These are phyloP conservation scores for Caenorhabditis sp. DNA, from an alignment of 2,888 invertebrate species.

Conservation along the genomic window DNA sequence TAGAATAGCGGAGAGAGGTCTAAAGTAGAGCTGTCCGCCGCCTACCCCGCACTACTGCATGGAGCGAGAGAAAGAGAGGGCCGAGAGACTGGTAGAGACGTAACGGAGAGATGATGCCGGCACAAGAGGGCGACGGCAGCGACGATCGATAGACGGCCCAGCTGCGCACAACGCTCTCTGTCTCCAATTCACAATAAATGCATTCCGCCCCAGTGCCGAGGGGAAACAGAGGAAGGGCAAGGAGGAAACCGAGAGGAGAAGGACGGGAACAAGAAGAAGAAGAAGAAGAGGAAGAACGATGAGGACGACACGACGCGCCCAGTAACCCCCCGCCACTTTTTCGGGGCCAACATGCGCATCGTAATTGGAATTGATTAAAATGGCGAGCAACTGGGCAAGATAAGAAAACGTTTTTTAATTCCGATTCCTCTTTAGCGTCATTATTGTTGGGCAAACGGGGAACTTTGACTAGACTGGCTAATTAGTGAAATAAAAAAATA, in stretches of 20 bases:
- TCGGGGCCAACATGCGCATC: conserved; percentile 30
- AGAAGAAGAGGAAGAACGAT: conserved; percentile 3
- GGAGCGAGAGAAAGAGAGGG: conserved; percentile 31
- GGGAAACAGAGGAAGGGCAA: conserved; percentile 33
- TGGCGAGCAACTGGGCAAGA: neutral
- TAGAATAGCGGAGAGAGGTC: conserved; percentile 59
- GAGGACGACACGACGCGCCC: conserved; percentile 5
- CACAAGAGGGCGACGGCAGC: conserved; percentile 11
- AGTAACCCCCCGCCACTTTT: conserved; percentile 10
- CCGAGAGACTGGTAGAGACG: conserved; percentile 18
- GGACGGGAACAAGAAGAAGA: too few species aligned
- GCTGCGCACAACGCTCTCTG: conserved; percentile 54
- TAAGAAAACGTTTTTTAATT: neutral
- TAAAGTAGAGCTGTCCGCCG: conserved; percentile 58
- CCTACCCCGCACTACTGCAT: conserved; percentile 58
- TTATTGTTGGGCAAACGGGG: too few species aligned
- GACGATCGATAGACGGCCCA: conserved; percentile 57
- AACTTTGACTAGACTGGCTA: too few species aligned
- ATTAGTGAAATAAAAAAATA: too few species aligned
- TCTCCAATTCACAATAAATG: conserved; percentile 51
- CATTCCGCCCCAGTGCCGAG: conserved; percentile 46
- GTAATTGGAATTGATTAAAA: conserved; percentile 27
- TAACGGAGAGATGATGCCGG: conserved; percentile 7
- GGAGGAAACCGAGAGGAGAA: conserved; percentile 26
- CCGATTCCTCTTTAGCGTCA: too few species aligned